Percentiles rank a stretch among this genome's conserved stretches.
Conservation (phyloP, 1,140 invertebrate genomes). For the Arctopsyche grandis region DNA sequence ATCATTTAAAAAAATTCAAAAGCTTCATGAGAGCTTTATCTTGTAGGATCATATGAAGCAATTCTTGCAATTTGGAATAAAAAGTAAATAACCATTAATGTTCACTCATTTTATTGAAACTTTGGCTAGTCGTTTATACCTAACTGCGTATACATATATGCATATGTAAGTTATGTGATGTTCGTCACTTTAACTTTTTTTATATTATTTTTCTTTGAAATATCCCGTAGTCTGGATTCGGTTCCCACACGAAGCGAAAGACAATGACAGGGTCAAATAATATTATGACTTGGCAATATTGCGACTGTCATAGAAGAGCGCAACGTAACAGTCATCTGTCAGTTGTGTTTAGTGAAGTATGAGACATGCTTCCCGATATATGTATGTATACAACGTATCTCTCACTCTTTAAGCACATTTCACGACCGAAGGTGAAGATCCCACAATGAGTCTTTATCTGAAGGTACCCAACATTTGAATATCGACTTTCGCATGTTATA, state of each 20-base stretch:
- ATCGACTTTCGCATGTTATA: not conserved
- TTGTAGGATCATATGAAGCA: too few species aligned
- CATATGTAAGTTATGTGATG: too few species aligned
- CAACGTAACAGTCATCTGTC: conserved; percentile 28
- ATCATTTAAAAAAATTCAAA: too few species aligned
- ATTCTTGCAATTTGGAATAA: too few species aligned
- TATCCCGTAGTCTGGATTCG: not conserved
- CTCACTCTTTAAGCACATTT: not conserved
- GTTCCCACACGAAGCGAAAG: conserved; percentile 31
- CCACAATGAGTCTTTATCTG: not conserved
- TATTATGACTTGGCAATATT: conserved; percentile 38
- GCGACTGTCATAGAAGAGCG: conserved; percentile 30
- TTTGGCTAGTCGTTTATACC: too few species aligned
- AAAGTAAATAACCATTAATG: too few species aligned
- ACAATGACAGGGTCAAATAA: conserved; percentile 28
- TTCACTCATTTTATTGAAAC: too few species aligned
- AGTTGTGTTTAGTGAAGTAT: conserved; percentile 24
- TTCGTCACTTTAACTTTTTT: too few species aligned
- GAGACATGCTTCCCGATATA: not conserved
- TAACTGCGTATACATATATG: too few species aligned
- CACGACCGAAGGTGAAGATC: not conserved
- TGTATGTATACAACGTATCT: not conserved
- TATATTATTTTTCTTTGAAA: too few species aligned
- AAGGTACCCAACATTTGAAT: not conserved
- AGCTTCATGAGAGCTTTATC: too few species aligned